Conservation (phyloP, 2,888 invertebrate species). For the Microctonus brassicae region DNA sequence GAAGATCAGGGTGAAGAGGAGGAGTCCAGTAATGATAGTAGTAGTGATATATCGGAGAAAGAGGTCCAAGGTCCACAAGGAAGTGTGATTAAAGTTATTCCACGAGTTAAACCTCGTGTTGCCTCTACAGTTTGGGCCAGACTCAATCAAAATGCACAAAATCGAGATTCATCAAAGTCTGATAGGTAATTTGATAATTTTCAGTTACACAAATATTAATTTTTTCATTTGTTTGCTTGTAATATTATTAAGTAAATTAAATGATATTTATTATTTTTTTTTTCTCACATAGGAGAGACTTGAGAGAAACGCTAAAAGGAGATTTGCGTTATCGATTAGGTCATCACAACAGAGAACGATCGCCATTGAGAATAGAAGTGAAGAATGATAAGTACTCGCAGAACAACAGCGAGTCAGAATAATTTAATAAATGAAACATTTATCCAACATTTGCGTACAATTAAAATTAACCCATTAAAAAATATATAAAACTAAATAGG, state of each 20-base stretch:
- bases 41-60: conserved; percentile 71
- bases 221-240: background rate
- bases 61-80: conserved; percentile 71
- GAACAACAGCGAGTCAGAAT: conserved; percentile 52
- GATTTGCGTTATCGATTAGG: conserved; percentile 63
- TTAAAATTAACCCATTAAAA: background rate
- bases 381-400: conserved; percentile 64
- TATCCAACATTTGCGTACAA: background rate
- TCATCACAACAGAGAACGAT: conserved; percentile 61
- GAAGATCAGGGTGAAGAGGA: conserved; percentile 49
- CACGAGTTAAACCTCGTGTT: conserved; percentile 65
- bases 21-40: conserved; percentile 53
- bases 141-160: conserved; percentile 67
- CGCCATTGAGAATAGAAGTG: conserved; percentile 67
- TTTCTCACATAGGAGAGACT: conserved; percentile 51
- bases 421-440: conserved; percentile 32
- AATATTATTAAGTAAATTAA: too few relatives aligned
- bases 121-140: conserved; percentile 74
- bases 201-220: background rate
- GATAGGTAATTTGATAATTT: conserved; percentile 49
- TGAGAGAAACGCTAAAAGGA: conserved; percentile 52
- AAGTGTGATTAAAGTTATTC: conserved; percentile 73
- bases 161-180: conserved; percentile 44
- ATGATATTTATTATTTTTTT: background rate
- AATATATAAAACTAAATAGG: conserved; percentile 7